These are phyloP conservation scores for Oligia strigilis DNA, from an alignment of 2,888 invertebrate species.

Conservation along the genomic window DNA sequence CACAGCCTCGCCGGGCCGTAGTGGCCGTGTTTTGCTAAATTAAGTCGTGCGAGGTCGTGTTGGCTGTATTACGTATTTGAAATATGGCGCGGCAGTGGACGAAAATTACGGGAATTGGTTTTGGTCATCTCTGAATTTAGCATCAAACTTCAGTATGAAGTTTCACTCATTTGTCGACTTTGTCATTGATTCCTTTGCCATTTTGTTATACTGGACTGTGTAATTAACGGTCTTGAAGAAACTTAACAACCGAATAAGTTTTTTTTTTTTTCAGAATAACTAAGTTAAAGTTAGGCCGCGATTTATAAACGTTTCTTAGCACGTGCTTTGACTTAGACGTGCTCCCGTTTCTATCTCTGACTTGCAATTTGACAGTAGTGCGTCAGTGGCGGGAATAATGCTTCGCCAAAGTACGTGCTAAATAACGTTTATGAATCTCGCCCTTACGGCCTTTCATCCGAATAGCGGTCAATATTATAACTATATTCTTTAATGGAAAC, in stretches of 20 bases:
- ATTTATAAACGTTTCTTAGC: background rate
- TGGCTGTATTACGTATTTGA: slow-evolving; percentile 22
- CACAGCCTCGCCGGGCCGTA: slow-evolving; percentile 26
- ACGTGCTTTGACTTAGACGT: background rate
- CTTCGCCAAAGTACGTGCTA: background rate
- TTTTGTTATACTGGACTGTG: background rate
- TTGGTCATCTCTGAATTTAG: background rate
- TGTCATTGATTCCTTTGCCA: background rate
- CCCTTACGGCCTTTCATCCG: background rate
- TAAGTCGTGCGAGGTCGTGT: slow-evolving; percentile 34
- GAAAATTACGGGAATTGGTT: slow-evolving; percentile 1
- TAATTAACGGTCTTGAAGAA: background rate
- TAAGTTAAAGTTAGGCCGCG: background rate
- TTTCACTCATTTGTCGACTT: background rate
- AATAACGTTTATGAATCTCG: background rate
- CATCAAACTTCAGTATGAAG: too few species aligned
- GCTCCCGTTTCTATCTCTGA: background rate
- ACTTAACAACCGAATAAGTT: background rate
- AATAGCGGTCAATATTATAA: background rate
- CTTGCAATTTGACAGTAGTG: background rate
- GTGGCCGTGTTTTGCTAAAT: slow-evolving; percentile 43
- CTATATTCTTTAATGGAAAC: background rate
- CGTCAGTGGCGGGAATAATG: too few species aligned
- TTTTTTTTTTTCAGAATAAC: background rate
- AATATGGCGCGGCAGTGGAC: slow-evolving; percentile 13